A percentile compares a stretch with the other conserved stretches of the same genome.
Evolutionary conservation across 1,140 invertebrate genomes (phyloP).

Genomic region (Nomia melanderi): DNA sequence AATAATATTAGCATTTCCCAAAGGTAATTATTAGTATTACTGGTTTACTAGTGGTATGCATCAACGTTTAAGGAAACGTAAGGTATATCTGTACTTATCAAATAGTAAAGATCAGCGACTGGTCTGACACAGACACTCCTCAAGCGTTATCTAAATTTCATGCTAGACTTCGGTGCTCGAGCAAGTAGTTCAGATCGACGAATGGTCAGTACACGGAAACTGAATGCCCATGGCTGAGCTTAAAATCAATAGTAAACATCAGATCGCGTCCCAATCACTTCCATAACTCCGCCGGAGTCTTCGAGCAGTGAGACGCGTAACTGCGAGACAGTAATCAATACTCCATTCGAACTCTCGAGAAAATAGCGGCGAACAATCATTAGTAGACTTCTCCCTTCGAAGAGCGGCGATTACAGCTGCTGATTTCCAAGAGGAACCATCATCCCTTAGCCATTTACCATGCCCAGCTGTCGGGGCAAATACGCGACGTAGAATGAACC

Average conservation of each 20-base stretch:
- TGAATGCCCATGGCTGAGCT: not conserved
- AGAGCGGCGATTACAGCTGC: not conserved
- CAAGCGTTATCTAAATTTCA: no score
- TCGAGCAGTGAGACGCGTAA: constrained; percentile 18
- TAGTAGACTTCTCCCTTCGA: not conserved
- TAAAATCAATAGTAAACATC: constrained; percentile 6
- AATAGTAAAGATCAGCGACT: not conserved
- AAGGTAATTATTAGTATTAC: no score
- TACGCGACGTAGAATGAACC: not conserved
- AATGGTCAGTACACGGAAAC: not conserved
- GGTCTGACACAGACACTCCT: not conserved
- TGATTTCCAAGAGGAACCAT: constrained; percentile 21
- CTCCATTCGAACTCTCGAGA: constrained; percentile 8
- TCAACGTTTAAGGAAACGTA: no score
- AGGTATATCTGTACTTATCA: no score
- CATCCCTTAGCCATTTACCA: constrained; percentile 4
- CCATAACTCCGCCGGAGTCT: constrained; percentile 27
- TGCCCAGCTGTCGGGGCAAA: not conserved
- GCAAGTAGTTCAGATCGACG: not conserved
- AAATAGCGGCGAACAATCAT: constrained; percentile 20
- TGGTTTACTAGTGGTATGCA: no score
- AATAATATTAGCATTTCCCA: no score
- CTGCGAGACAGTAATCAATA: constrained; percentile 19
- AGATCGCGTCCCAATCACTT: constrained; percentile 4
- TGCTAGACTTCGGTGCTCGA: no score